A percentile compares a stretch with the other conserved stretches of the same genome.
phyloP scores from a whole-genome alignment of 2,797 vertebrate genomes.

The Tokudaia tokunoshimensis region DNA sequence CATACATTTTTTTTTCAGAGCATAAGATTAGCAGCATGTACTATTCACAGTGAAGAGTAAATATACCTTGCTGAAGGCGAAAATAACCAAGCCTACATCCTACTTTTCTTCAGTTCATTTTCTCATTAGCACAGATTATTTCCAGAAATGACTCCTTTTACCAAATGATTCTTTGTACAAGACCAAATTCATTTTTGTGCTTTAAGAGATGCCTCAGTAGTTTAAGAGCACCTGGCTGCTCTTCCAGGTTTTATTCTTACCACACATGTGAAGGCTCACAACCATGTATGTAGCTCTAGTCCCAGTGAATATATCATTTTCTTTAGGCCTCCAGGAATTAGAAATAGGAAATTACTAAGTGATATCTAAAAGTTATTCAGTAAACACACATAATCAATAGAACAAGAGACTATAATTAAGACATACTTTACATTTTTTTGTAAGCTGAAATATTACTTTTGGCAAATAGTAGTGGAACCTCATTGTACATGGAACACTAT shows the following conservation, averaged over 20 bases:
- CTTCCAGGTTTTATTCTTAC: not conserved
- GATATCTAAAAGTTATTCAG: not conserved
- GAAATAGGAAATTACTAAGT: not conserved
- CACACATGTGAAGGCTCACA: not conserved
- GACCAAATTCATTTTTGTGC: constrained; percentile 58
- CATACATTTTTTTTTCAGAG: not conserved
- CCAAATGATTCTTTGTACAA: not conserved
- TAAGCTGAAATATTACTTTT: not conserved
- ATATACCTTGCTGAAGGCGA: constrained; percentile 67
- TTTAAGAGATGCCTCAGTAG: not conserved
- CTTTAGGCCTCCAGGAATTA: not conserved
- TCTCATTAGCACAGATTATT: constrained; percentile 83
- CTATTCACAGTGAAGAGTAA: constrained; percentile 35
- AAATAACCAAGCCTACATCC: constrained; percentile 67
- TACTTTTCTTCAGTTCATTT: constrained; percentile 56
- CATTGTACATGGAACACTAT: not conserved
- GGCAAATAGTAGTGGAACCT: not conserved
- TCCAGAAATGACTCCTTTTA: constrained; percentile 45
- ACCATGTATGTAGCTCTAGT: not conserved
- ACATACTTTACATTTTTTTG: not conserved
- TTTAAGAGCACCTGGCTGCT: not conserved
- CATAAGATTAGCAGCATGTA: not conserved
- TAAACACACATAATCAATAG: not conserved
- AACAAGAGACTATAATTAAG: not conserved
- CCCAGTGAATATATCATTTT: no score